Evolutionary conservation across 2,797 vertebrate species (phyloP).

Genomic region (Eidolon dupreanum): DNA sequence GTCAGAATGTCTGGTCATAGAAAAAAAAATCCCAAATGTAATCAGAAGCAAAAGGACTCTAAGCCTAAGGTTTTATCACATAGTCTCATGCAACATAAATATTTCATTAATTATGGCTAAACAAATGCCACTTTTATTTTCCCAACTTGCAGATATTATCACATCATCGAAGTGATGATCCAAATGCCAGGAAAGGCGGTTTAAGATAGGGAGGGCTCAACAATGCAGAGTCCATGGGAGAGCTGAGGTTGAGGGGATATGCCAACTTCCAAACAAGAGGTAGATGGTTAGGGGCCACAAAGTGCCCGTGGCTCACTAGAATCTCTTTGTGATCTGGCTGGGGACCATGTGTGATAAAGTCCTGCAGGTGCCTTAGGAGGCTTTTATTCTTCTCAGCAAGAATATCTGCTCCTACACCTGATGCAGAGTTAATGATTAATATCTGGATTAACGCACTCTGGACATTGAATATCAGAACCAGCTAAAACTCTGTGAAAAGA

Average conservation of each 20-base stretch:
- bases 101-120: constrained; percentile 90
- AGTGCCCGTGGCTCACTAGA: background rate
- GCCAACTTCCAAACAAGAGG: background rate
- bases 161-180: constrained; percentile 85
- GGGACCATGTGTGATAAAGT: background rate
- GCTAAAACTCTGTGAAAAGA: background rate
- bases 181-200: constrained; percentile 84
- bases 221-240: background rate
- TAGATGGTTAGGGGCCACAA: background rate
- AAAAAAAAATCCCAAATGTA: constrained; percentile 88
- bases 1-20: constrained; percentile 90
- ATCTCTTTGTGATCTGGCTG: constrained; percentile 21
- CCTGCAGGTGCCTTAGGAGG: constrained; percentile 43
- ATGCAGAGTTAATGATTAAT: constrained; percentile 78
- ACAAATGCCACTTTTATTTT: constrained; percentile 89
- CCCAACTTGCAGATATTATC: constrained; percentile 87
- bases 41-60: constrained; percentile 89
- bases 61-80: constrained; percentile 87
- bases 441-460: constrained; percentile 65
- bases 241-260: background rate
- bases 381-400: constrained; percentile 58
- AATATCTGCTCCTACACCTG: constrained; percentile 82
- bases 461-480: background rate
- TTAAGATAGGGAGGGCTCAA: constrained; percentile 48
- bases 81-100: constrained; percentile 88